Conservation (phyloP, 2,797 vertebrate genomes). For the Anguilla obscura region DNA sequence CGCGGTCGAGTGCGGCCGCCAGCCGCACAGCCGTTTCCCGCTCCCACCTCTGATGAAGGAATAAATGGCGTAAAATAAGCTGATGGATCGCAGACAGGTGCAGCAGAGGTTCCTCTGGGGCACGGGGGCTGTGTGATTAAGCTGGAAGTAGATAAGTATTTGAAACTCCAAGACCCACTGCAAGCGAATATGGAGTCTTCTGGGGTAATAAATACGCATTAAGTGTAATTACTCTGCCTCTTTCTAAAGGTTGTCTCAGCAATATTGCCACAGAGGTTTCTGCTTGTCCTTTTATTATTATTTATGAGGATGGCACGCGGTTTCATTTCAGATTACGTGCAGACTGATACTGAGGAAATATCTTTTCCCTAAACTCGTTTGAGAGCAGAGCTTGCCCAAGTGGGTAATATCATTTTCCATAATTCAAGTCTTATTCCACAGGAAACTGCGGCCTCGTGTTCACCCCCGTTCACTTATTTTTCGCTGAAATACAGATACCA, state of each 20-base stretch:
- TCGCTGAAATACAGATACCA: background rate
- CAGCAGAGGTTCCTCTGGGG: conserved; percentile 47
- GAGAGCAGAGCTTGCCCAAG: conserved; percentile 31
- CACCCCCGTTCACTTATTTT: conserved; percentile 15
- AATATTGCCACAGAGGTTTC: conserved; percentile 49
- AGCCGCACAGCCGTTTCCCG: background rate
- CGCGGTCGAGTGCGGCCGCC: background rate
- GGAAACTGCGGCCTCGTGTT: conserved; percentile 21
- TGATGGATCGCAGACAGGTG: conserved; percentile 51
- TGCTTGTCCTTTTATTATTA: conserved; percentile 62
- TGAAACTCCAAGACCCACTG: conserved; percentile 50
- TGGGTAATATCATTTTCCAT: conserved; percentile 42
- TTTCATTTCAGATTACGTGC: conserved; percentile 55
- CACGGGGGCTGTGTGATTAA: conserved; percentile 53
- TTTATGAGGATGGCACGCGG: conserved; percentile 57
- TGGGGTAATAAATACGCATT: conserved; percentile 65
- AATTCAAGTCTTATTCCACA: conserved; percentile 39
- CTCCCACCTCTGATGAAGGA: background rate
- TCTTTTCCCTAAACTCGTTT: conserved; percentile 47
- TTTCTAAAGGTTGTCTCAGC: conserved; percentile 61
- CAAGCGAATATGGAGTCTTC: conserved; percentile 56
- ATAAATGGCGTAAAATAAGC: conserved; percentile 47
- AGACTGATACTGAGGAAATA: conserved; percentile 51
- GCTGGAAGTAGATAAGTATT: conserved; percentile 50
- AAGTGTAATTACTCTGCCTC: conserved; percentile 66